These are phyloP conservation scores for Tamandua tetradactyla DNA, from an alignment of 2,797 vertebrate genomes.

Conservation along the genomic window DNA sequence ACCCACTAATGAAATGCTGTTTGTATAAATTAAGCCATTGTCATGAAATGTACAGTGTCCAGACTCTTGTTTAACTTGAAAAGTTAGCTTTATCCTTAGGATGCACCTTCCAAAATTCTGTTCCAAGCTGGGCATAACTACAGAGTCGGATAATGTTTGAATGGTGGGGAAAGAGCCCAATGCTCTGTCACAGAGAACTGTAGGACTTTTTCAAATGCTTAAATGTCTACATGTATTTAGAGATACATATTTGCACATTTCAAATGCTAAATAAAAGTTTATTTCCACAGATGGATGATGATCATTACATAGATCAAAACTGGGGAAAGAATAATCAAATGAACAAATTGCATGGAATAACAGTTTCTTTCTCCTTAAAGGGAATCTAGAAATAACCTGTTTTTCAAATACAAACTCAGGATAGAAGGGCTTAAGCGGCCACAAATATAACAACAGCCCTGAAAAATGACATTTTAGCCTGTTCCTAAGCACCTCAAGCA, in stretches of 20 bases:
- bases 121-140: not conserved
- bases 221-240: constrained; percentile 4
- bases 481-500: constrained; percentile 12
- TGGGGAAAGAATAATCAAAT: not conserved
- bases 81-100: constrained; percentile 39
- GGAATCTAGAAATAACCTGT: not conserved
- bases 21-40: constrained; percentile 7
- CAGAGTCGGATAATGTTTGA: constrained; percentile 26
- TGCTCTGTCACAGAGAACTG: not conserved
- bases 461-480: not conserved
- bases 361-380: not conserved
- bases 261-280: constrained; percentile 18
- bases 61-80: not conserved
- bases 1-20: constrained; percentile 16
- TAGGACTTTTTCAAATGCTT: not conserved
- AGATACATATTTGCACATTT: constrained; percentile 20
- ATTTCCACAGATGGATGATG: not conserved
- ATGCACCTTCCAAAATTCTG: constrained; percentile 13
- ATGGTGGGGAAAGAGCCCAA: not conserved
- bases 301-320: constrained; percentile 39
- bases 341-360: not conserved
- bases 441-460: constrained; percentile 3
- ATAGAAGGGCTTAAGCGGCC: not conserved
- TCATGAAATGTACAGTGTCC: not conserved
- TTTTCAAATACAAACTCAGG: constrained; percentile 43